A percentile compares a stretch with the other conserved stretches of the same genome.
Conservation (phyloP, 2,113 vertebrate species). For the Oplegnathus fasciatus region DNA sequence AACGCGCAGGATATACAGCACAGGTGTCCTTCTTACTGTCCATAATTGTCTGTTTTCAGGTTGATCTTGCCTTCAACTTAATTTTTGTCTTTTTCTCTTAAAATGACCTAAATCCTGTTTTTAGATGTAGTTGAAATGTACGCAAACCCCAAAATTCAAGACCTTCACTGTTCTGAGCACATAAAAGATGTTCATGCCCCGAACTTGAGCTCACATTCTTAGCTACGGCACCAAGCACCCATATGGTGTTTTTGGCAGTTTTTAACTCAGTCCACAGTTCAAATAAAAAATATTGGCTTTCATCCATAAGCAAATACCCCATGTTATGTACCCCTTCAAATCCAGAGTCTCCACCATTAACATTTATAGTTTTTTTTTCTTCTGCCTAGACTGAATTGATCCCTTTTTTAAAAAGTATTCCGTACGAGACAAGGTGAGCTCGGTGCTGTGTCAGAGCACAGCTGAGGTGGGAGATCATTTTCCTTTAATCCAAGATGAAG, state of each 20-base stretch:
- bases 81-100: conserved; percentile 22
- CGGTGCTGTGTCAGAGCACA: conserved; percentile 25
- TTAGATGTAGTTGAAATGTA: neutral
- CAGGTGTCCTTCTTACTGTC: neutral
- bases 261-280: neutral
- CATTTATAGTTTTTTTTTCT: conserved; percentile 3
- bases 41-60: conserved; percentile 6
- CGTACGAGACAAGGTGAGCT: conserved; percentile 7
- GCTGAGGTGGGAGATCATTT: conserved; percentile 52
- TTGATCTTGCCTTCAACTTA: neutral
- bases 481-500: conserved; percentile 72
- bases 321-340: neutral
- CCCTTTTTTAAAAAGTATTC: conserved; percentile 6
- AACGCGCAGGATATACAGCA: neutral
- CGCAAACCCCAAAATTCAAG: no score
- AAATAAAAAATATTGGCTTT: conserved; percentile 18
- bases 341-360: neutral
- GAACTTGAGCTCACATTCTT: neutral
- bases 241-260: neutral
- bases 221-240: neutral
- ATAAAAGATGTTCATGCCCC: neutral
- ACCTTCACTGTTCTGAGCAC: neutral
- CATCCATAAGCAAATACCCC: neutral
- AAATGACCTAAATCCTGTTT: conserved; percentile 16
- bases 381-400: conserved; percentile 9